These are phyloP conservation scores for Calyptommatus sinebrachiatus DNA, from an alignment of 2,113 vertebrate species.

Conservation along the genomic window DNA sequence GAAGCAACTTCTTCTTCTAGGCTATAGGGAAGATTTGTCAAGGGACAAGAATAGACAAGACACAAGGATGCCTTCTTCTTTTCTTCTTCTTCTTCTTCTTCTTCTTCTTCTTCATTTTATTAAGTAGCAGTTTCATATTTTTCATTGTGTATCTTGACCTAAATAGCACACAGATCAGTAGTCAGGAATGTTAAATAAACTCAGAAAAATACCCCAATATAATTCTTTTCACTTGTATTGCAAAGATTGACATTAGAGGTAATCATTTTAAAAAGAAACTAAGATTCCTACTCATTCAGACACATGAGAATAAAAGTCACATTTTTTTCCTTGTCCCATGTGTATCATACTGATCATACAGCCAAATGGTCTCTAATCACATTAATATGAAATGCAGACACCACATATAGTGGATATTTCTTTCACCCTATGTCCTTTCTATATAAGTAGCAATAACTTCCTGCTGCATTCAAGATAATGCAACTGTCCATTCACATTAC, in stretches of 20 bases:
- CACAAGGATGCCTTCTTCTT: no score
- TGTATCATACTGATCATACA: constrained; percentile 58
- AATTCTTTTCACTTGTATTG: background rate
- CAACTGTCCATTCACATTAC: constrained; percentile 60
- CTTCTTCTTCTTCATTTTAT: background rate
- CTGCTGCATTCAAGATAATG: constrained; percentile 51
- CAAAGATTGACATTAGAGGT: background rate
- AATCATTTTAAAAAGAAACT: background rate
- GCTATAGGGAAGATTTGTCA: no score
- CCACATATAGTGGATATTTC: constrained; percentile 28
- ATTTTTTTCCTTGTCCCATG: constrained; percentile 7
- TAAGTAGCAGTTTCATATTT: background rate
- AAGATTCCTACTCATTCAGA: background rate
- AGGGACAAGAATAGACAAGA: no score
- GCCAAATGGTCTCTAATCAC: constrained; percentile 53
- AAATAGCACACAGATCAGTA: background rate
- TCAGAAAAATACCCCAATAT: background rate
- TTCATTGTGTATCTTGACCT: background rate
- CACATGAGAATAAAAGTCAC: constrained; percentile 20
- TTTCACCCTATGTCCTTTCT: constrained; percentile 60
- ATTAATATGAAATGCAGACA: constrained; percentile 59
- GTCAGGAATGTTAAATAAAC: background rate
- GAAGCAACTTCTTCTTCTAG: no score
- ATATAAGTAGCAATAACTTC: constrained; percentile 58
- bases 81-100: no score